Evolutionary conservation across 2,113 vertebrate genomes (phyloP).

Genomic region (Megaleporinus macrocephalus): DNA sequence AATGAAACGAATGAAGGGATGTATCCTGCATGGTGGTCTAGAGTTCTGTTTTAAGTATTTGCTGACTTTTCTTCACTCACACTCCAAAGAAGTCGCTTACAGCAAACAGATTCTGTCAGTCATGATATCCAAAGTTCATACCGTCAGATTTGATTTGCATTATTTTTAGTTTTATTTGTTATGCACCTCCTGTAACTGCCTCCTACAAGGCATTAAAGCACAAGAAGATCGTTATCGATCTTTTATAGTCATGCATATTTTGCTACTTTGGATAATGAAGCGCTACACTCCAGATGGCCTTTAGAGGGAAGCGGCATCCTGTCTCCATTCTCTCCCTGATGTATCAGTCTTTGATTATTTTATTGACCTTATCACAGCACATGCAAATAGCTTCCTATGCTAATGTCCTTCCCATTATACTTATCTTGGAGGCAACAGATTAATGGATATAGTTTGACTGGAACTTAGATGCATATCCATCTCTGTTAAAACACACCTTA

Average conservation of each 20-base stretch:
- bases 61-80: neutral
- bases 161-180: neutral
- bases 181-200: neutral
- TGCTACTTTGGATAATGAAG: slow-evolving; percentile 9
- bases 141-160: no score
- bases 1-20: slow-evolving; percentile 14
- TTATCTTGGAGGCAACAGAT: neutral
- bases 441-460: neutral
- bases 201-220: slow-evolving; percentile 6
- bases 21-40: slow-evolving; percentile 24
- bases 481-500: neutral
- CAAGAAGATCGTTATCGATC: neutral
- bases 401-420: neutral
- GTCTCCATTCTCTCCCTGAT: slow-evolving; percentile 10
- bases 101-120: neutral
- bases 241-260: slow-evolving; percentile 21
- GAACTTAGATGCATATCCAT: neutral
- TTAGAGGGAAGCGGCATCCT: slow-evolving; percentile 12
- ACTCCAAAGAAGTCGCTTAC: neutral
- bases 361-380: neutral
- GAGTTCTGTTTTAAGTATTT: slow-evolving; percentile 10
- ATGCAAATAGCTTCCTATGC: slow-evolving; percentile 2
- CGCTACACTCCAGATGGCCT: slow-evolving; percentile 5
- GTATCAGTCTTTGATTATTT: slow-evolving; percentile 20
- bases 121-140: neutral